Percentiles rank a stretch among this genome's conserved stretches.
These are phyloP conservation scores for Cyanoderma ruficeps DNA, from an alignment of 2,113 vertebrate genomes.

Conservation along the genomic window DNA sequence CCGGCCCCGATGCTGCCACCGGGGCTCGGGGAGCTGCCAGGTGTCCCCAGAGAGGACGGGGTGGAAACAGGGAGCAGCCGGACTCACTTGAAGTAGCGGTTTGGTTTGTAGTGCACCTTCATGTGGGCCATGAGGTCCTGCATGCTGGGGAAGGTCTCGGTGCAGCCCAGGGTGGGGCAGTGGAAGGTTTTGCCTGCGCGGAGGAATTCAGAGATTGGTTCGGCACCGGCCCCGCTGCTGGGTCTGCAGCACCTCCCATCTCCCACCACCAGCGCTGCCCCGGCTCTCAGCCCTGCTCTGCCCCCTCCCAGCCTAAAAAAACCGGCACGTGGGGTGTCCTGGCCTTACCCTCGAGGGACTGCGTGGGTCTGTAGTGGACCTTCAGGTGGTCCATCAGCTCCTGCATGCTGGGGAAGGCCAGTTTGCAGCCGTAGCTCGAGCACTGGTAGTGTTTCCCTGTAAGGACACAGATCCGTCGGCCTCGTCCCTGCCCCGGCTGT, in stretches of 20 bases:
- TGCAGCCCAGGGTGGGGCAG: slow-evolving; percentile 84
- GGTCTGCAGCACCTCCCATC: background rate
- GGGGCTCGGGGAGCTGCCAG: background rate
- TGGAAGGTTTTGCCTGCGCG: slow-evolving; percentile 80
- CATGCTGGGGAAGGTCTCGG: slow-evolving; percentile 87
- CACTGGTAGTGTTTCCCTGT: slow-evolving; percentile 78
- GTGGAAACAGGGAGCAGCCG: fast-evolving
- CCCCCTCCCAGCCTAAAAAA: background rate
- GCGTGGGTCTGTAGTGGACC: slow-evolving; percentile 78
- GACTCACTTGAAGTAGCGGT: slow-evolving; percentile 93
- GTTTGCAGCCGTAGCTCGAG: slow-evolving; percentile 77
- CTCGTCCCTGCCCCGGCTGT: fast-evolving
- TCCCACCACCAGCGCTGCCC: background rate
- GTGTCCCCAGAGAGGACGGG: background rate
- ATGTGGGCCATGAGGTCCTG: slow-evolving; percentile 90
- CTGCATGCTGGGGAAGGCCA: slow-evolving; percentile 76
- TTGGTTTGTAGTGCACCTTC: slow-evolving; percentile 93
- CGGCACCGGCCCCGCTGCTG: background rate
- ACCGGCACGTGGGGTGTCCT: fast-evolving
- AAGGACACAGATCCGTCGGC: background rate
- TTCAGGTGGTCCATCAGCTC: slow-evolving; percentile 78
- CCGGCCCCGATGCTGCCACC: fast-evolving
- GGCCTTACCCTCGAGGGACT: slow-evolving; percentile 78
- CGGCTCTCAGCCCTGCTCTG: background rate
- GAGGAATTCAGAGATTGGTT: background rate